Evolutionary conservation across 2,888 invertebrate species (phyloP).

Genomic region (Odontothrips loti): DNA sequence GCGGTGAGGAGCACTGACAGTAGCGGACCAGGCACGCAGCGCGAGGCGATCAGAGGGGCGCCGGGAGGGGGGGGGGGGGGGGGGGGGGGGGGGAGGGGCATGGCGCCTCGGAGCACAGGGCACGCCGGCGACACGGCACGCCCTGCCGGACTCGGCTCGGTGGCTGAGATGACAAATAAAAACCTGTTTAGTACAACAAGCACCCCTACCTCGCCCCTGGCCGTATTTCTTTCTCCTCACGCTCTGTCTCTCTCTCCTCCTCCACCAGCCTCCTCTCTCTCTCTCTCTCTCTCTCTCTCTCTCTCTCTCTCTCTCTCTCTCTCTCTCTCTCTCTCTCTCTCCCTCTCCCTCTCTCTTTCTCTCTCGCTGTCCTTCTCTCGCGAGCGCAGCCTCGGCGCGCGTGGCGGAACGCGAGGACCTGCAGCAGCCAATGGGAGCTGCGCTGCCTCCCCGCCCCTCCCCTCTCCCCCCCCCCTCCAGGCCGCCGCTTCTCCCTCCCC

Average conservation of each 20-base stretch:
- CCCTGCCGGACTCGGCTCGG: neutral
- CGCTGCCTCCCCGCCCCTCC: neutral
- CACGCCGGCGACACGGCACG: neutral
- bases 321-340: neutral
- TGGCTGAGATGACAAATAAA: slow-evolving; percentile 17
- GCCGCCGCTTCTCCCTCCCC: neutral
- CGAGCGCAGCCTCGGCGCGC: neutral
- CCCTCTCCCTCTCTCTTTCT: neutral
- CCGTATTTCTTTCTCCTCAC: neutral
- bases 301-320: neutral
- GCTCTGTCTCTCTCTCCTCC: neutral
- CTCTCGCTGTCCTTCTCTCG: neutral
- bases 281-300: neutral
- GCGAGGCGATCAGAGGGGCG: neutral
- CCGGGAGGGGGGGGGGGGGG: neutral
- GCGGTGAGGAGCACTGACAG: neutral
- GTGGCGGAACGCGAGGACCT: neutral
- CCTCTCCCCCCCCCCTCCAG: neutral
- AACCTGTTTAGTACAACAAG: slow-evolving; percentile 25
- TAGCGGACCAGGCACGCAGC: neutral
- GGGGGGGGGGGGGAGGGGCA: neutral
- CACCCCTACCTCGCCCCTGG: neutral
- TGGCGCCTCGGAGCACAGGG: neutral
- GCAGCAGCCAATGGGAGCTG: neutral
- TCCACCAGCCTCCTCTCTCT: neutral